These are phyloP conservation scores for Thaumatotibia leucotreta DNA, from an alignment of 1,140 invertebrate species.

Conservation along the genomic window DNA sequence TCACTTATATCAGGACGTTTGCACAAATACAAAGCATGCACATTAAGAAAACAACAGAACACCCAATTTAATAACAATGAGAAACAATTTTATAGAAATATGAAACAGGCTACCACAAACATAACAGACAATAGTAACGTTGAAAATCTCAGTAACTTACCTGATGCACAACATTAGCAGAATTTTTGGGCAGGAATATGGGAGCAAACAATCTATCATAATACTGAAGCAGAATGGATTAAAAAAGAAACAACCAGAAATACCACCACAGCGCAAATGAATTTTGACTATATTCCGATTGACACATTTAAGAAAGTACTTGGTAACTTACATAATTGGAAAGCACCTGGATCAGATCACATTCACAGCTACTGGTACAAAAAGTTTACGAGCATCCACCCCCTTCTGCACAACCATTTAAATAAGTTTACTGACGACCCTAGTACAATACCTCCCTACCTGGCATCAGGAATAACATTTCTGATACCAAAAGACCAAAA, in stretches of 20 bases:
- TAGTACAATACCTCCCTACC: background rate
- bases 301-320: background rate
- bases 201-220: background rate
- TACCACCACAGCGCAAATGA: background rate
- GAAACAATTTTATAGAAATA: no score
- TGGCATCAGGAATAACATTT: no score
- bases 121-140: no score
- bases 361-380: slow-evolving; percentile 14
- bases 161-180: background rate
- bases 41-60: no score
- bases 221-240: background rate
- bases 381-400: background rate
- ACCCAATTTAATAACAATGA: no score
- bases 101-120: no score
- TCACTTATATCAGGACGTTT: no score
- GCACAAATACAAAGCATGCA: no score
- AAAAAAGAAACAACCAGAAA: background rate
- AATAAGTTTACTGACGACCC: background rate
- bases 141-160: no score
- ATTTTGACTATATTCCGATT: background rate
- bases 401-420: background rate
- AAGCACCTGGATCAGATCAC: background rate
- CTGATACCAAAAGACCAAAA: no score
- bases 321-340: background rate
- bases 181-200: slow-evolving; percentile 1